Evolutionary conservation across 1,140 invertebrate genomes (phyloP).

Genomic region (Trigoniulus corallinus): DNA sequence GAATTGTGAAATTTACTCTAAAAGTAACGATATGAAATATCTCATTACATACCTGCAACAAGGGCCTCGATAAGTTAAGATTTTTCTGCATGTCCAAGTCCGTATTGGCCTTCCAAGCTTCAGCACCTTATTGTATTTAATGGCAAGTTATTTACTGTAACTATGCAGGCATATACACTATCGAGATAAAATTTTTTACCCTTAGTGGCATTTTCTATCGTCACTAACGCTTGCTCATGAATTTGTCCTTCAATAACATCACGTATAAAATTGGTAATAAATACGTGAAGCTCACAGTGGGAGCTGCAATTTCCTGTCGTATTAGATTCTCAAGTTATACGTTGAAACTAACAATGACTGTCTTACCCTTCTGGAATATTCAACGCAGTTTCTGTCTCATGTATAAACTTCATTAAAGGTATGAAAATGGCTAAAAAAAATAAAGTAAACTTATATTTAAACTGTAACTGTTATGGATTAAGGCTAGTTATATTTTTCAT

Average conservation of each 20-base stretch:
- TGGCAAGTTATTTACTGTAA: neutral
- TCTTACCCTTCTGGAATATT: constrained; percentile 40
- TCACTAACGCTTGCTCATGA: constrained; percentile 16
- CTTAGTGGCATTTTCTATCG: constrained; percentile 44
- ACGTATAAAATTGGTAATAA: constrained; percentile 55
- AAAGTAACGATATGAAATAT: too few species aligned
- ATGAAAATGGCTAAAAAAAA: constrained; percentile 41
- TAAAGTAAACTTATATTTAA: constrained; percentile 2
- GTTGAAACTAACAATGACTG: constrained; percentile 7
- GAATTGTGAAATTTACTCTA: too few species aligned
- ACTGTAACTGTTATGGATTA: neutral
- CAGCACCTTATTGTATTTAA: constrained; percentile 29
- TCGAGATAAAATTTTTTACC: constrained; percentile 17
- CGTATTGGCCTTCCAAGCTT: constrained; percentile 52
- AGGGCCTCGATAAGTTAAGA: constrained; percentile 40
- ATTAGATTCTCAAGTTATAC: neutral
- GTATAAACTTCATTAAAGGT: constrained; percentile 52
- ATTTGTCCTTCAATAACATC: constrained; percentile 37
- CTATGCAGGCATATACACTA: too few species aligned
- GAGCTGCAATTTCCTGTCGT: constrained; percentile 25
- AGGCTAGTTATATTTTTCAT: neutral
- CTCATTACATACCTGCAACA: constrained; percentile 54
- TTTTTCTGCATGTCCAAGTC: constrained; percentile 45
- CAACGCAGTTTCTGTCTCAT: constrained; percentile 53
- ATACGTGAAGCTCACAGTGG: constrained; percentile 49